Conservation (phyloP, 1,140 invertebrate species). For the Ceratosolen solmsi region DNA sequence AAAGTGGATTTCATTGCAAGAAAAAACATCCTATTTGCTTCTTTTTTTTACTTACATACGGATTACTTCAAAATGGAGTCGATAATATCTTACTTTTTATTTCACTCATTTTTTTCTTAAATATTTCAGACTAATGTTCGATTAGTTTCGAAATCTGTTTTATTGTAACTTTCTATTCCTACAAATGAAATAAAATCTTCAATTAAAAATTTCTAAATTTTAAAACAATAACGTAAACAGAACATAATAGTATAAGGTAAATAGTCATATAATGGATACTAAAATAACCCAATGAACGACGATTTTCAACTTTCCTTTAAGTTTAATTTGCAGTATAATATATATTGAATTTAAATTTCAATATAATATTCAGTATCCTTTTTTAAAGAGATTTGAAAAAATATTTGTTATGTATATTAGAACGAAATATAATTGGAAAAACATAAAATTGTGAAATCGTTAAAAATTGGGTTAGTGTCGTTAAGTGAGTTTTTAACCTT, state of each 20-base stretch:
- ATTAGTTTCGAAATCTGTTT: constrained; percentile 41
- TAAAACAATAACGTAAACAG: background rate
- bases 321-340: background rate
- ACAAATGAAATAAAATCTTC: background rate
- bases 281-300: background rate
- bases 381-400: background rate
- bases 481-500: constrained; percentile 14
- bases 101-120: constrained; percentile 33
- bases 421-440: background rate
- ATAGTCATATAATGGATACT: background rate
- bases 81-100: constrained; percentile 50
- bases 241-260: constrained; percentile 1
- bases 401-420: too few relatives aligned
- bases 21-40: constrained; percentile 41
- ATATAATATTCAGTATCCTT: background rate
- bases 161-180: background rate
- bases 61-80: constrained; percentile 62
- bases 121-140: constrained; percentile 51
- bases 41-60: constrained; percentile 49
- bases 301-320: background rate
- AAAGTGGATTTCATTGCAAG: constrained; percentile 37
- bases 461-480: background rate
- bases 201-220: background rate
- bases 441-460: background rate
- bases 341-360: background rate